Evolutionary conservation across 2,888 invertebrate genomes (phyloP).

Genomic region (Gryllus longicercus): DNA sequence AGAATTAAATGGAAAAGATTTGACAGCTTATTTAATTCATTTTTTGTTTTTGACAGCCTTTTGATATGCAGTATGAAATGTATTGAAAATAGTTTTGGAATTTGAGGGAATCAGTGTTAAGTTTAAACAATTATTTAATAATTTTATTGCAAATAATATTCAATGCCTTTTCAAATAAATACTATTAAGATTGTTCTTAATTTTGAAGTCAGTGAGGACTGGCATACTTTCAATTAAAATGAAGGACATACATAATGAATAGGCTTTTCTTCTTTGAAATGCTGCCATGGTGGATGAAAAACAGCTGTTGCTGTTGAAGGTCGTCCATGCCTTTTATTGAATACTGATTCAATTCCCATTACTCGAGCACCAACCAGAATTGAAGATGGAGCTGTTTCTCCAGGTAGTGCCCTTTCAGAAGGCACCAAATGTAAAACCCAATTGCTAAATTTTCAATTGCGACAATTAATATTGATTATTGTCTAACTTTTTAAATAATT

Average conservation of each 20-base stretch:
- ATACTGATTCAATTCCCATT: slow-evolving; percentile 40
- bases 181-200: too few species aligned
- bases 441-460: slow-evolving; percentile 36
- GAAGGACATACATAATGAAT: background rate
- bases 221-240: background rate
- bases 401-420: background rate
- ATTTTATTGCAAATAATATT: too few species aligned
- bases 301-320: slow-evolving; percentile 60
- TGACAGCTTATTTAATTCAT: background rate
- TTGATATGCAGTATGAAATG: too few species aligned
- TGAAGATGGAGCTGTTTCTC: slow-evolving; percentile 24
- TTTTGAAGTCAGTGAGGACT: too few species aligned
- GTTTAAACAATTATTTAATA: too few species aligned
- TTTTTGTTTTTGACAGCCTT: background rate
- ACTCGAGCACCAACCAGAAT: slow-evolving; percentile 27
- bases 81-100: too few species aligned
- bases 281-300: background rate
- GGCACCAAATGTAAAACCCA: too few species aligned
- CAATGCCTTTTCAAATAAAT: too few species aligned
- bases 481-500: too few species aligned
- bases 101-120: too few species aligned
- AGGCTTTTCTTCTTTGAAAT: slow-evolving; percentile 17
- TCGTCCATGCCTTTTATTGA: slow-evolving; percentile 48
- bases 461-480: background rate
- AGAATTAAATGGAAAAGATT: background rate